phyloP scores from a whole-genome alignment of 2,888 invertebrate species.

The Orchesella flavescens region DNA sequence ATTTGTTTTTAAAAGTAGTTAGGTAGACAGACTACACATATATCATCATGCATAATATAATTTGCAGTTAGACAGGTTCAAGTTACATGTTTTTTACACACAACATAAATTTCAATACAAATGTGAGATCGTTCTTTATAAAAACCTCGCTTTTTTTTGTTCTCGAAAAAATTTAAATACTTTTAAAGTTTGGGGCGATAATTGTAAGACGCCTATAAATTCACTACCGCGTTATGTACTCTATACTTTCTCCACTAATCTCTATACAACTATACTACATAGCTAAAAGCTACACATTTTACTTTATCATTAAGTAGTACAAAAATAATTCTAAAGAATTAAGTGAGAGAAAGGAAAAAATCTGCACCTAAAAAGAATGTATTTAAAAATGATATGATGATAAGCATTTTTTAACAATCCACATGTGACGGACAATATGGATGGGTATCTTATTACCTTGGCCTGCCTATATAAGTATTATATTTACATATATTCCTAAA shows the following conservation, averaged over 20 bases:
- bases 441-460: too few relatives aligned
- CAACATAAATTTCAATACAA: slow-evolving; percentile 11
- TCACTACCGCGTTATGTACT: not conserved
- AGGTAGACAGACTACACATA: not conserved
- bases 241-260: too few relatives aligned
- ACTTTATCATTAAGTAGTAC: not conserved
- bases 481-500: too few relatives aligned
- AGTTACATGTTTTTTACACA: too few relatives aligned
- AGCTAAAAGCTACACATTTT: slow-evolving; percentile 6
- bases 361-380: slow-evolving; percentile 12
- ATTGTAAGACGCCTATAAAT: not conserved
- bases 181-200: not conserved
- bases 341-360: not conserved
- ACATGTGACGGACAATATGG: too few relatives aligned
- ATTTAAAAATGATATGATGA: not conserved
- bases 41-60: not conserved
- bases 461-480: too few relatives aligned
- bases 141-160: not conserved
- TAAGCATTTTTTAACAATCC: too few relatives aligned
- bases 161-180: slow-evolving; percentile 5
- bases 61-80: not conserved
- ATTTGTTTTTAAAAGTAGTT: not conserved
- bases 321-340: slow-evolving; percentile 24
- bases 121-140: slow-evolving; percentile 16
- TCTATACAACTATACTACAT: not conserved